A percentile compares a stretch with the other conserved stretches of the same genome.
These are phyloP conservation scores for Climacteris rufus DNA, from an alignment of 2,113 vertebrate genomes.

Conservation along the genomic window DNA sequence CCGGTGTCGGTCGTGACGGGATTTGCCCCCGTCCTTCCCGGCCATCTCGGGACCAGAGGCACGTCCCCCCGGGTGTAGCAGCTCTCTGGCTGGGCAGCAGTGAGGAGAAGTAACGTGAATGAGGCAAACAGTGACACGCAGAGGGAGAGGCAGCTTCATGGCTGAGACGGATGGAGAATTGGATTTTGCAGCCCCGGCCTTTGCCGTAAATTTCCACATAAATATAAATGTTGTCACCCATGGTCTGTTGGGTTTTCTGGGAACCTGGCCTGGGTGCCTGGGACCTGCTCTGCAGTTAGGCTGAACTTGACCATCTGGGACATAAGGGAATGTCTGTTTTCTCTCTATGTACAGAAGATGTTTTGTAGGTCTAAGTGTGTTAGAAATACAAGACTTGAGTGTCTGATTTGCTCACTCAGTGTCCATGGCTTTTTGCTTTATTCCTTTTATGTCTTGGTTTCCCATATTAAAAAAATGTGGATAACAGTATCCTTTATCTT, in stretches of 20 bases:
- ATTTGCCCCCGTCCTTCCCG: rapidly evolving
- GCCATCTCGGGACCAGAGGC: background rate
- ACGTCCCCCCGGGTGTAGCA: background rate
- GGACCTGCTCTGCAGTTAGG: background rate
- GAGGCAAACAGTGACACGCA: rapidly evolving
- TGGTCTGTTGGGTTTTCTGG: background rate
- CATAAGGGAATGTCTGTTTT: background rate
- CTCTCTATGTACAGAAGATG: background rate
- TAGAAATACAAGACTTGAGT: background rate
- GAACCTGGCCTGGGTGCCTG: background rate
- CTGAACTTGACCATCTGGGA: background rate
- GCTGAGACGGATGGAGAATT: background rate
- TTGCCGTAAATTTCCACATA: rapidly evolving
- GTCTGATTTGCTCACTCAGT: background rate
- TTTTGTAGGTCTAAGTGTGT: background rate
- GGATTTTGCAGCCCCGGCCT: background rate
- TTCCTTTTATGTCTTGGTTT: background rate
- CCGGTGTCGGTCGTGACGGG: rapidly evolving
- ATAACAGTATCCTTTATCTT: background rate
- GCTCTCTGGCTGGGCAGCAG: background rate
- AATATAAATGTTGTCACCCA: rapidly evolving
- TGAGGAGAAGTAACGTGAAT: rapidly evolving
- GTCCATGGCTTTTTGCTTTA: background rate
- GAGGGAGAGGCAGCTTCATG: background rate
- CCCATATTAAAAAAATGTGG: background rate